Percentiles rank a stretch among this genome's conserved stretches.
phyloP scores from a whole-genome alignment of 2,888 invertebrate species.

The Saturnia pavonia region DNA sequence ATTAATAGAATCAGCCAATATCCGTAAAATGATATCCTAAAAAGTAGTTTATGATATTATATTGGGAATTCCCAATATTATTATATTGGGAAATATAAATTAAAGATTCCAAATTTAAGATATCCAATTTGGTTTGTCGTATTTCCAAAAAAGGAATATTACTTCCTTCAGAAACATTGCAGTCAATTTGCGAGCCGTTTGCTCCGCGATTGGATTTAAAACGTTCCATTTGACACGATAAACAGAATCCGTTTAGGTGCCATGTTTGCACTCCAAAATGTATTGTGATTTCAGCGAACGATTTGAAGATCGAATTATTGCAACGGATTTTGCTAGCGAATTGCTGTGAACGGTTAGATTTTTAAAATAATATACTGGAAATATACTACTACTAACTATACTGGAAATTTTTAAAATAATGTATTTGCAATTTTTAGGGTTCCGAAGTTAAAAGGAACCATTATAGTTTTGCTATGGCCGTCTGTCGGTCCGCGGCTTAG shows the following conservation, averaged over 20 bases:
- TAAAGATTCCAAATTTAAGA: background rate
- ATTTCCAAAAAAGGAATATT: constrained; percentile 3
- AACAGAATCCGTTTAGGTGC: constrained; percentile 40
- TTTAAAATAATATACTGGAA: too few relatives aligned
- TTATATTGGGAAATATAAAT: background rate
- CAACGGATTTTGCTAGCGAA: constrained; percentile 30
- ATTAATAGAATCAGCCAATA: too few relatives aligned
- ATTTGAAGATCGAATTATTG: constrained; percentile 37
- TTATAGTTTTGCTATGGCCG: too few relatives aligned
- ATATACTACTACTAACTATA: too few relatives aligned
- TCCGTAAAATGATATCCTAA: background rate
- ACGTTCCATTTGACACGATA: constrained; percentile 57
- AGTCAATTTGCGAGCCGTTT: constrained; percentile 25
- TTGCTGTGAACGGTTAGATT: background rate
- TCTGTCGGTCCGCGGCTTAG: too few relatives aligned
- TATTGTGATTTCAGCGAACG: constrained; percentile 39
- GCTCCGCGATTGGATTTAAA: constrained; percentile 46
- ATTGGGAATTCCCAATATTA: too few relatives aligned
- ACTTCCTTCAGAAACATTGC: constrained; percentile 31
- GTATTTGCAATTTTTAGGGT: too few relatives aligned
- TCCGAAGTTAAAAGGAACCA: too few relatives aligned
- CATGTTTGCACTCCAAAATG: constrained; percentile 43
- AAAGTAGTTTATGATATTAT: background rate
- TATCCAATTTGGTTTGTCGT: background rate
- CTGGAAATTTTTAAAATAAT: too few relatives aligned